phyloP scores from a whole-genome alignment of 2,797 vertebrate genomes.

The Pitangus sulphuratus region DNA sequence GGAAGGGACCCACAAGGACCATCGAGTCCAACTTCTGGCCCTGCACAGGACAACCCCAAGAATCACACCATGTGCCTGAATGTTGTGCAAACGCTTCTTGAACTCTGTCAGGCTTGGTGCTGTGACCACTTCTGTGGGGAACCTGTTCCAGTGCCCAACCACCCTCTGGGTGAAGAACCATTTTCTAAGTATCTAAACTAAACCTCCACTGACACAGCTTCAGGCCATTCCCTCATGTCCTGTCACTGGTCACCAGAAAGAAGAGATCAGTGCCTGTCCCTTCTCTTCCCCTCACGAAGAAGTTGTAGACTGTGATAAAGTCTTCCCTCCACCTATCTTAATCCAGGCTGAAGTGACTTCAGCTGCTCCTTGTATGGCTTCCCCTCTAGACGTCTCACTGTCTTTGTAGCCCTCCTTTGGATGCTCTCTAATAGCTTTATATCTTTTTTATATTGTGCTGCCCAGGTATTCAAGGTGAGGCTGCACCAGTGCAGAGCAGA shows the following conservation, averaged over 20 bases:
- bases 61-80: not conserved
- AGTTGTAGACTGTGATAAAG: not conserved
- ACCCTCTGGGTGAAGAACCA: accelerated
- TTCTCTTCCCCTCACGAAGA: not conserved
- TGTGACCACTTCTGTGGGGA: not conserved
- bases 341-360: not conserved
- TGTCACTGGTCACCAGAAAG: not conserved
- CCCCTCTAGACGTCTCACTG: not conserved
- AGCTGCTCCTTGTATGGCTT: not conserved
- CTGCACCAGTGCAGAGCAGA: accelerated
- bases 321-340: not conserved
- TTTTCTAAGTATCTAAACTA: not conserved
- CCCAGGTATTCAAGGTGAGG: not conserved
- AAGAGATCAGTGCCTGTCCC: not conserved
- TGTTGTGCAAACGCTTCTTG: not conserved
- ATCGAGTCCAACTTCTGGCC: not conserved
- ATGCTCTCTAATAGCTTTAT: not conserved
- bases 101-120: not conserved
- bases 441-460: not conserved
- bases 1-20: not conserved
- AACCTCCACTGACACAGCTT: not conserved
- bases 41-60: not conserved
- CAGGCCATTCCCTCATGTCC: not conserved
- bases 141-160: not conserved
- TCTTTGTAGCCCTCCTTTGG: not conserved